Evolutionary conservation across 2,888 invertebrate species (phyloP).

Genomic region (Eupeodes latifasciatus): DNA sequence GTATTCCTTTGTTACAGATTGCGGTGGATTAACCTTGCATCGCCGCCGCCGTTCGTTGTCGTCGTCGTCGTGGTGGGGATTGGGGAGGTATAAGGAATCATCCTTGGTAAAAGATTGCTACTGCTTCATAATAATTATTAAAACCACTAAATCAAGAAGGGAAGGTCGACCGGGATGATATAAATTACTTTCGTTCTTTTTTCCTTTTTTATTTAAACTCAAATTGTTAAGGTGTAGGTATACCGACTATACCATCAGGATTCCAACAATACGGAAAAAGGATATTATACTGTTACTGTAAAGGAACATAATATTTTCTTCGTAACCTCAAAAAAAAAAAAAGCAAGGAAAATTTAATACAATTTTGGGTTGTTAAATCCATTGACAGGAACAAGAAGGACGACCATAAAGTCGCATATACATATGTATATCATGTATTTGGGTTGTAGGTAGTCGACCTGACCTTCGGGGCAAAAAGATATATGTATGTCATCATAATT

Average conservation of each 20-base stretch:
- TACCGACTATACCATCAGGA: not conserved
- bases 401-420: conserved; percentile 3
- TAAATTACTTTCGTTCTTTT: conserved; percentile 35
- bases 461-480: not conserved
- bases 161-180: conserved; percentile 63
- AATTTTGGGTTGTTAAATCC: conserved; percentile 44
- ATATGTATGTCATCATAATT: conserved; percentile 35
- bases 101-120: conserved; percentile 46
- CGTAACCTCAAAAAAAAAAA: not conserved
- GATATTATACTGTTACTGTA: not conserved
- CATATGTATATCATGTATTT: not conserved
- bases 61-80: no score
- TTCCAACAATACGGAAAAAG: not conserved
- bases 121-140: conserved; percentile 69
- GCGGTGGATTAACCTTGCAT: conserved; percentile 63
- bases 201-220: conserved; percentile 13
- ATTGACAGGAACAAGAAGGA: conserved; percentile 40
- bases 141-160: conserved; percentile 71
- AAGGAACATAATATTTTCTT: not conserved
- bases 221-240: conserved; percentile 31
- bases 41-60: not conserved
- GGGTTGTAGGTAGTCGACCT: not conserved
- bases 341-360: conserved; percentile 31
- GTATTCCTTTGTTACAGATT: conserved; percentile 46
- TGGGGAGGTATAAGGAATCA: not conserved